Base-by-base conservation (phyloP, 2,113 vertebrate species). In the Corvus moneduloides region DNA sequence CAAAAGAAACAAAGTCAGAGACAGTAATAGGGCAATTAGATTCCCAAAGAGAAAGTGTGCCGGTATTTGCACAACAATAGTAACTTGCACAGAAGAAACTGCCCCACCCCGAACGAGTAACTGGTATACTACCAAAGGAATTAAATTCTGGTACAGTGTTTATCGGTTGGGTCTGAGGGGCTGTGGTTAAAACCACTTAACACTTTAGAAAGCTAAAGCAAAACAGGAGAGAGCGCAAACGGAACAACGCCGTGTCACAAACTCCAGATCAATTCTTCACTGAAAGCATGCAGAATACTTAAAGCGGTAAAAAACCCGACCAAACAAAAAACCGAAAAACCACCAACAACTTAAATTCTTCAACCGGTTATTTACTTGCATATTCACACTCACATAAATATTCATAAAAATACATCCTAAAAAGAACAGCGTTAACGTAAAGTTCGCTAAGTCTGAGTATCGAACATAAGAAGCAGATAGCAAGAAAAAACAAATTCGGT, bases 31-130 rank as follows among this genome's bases (percentile, higher is more conserved):
- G 80, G 89, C 96, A 97, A 98, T 97, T 97, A 95, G 77, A 87
- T 85, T 96, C 90, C 63, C 78, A 77, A 97, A 96, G 87, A 82
- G 93, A 98, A 97, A 98, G 96, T 54, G 97, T 98, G 96, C 33
- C 95, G 69, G 16, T 27, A 97, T 98, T 97, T 98, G 96, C 98
- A 98, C 97, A 97, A 98, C 96, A 98, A 97, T 97, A 58, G 43
- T 35, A 68, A 80, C 51, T 94, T 61, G 59, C 78, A 89, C 52
- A 89, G 87, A 86, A 64, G 56, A 96, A 54, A 61, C 72, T 52
- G 84, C 74, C 95, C 92, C 96, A 95, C 83, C 93, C 79, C 64
- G 26, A 96, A 82, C 77, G 43, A n/a, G 51, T 72, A 84, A 51
- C 61, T 68, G 23, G 64, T 35, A 66, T 27, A 80, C 66, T 76